A percentile compares a stretch with the other conserved stretches of the same genome.
Evolutionary conservation across 2,113 vertebrate species (phyloP).

Genomic region (Campylomormyrus numenius): DNA sequence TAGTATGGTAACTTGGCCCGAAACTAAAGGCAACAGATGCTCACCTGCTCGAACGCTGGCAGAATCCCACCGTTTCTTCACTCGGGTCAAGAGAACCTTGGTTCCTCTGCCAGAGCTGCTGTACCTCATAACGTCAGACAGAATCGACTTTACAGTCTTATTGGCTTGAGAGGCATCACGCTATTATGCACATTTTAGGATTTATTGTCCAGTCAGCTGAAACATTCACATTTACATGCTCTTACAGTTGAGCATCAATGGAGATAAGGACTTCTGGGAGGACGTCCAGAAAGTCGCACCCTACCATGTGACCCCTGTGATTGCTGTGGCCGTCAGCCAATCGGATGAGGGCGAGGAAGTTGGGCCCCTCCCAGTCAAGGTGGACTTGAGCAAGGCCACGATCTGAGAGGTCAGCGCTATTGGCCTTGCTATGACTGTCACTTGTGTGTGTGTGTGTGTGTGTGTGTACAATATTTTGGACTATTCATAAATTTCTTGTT

Average conservation of each 20-base stretch:
- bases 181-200: neutral
- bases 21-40: neutral
- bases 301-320: slow-evolving; percentile 68
- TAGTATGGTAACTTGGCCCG: neutral
- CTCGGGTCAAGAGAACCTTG: neutral
- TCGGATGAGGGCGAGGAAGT: slow-evolving; percentile 59
- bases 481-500: neutral
- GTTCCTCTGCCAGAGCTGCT: neutral
- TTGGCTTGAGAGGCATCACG: neutral
- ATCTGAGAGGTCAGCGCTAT: slow-evolving; percentile 51
- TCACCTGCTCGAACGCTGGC: neutral
- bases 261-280: slow-evolving; percentile 80
- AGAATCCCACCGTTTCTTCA: neutral
- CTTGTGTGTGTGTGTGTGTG: neutral
- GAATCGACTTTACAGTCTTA: neutral
- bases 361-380: slow-evolving; percentile 78
- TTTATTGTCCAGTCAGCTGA: neutral
- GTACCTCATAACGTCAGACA: neutral
- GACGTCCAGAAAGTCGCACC: slow-evolving; percentile 62
- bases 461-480: slow-evolving; percentile 13
- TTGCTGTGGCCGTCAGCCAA: slow-evolving; percentile 64
- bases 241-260: slow-evolving; percentile 77
- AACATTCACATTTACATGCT: neutral
- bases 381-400: slow-evolving; percentile 76
- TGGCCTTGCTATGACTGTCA: slow-evolving; percentile 23